Evolutionary conservation across 2,113 vertebrate genomes (phyloP).

Genomic region (Antennarius striatus): DNA sequence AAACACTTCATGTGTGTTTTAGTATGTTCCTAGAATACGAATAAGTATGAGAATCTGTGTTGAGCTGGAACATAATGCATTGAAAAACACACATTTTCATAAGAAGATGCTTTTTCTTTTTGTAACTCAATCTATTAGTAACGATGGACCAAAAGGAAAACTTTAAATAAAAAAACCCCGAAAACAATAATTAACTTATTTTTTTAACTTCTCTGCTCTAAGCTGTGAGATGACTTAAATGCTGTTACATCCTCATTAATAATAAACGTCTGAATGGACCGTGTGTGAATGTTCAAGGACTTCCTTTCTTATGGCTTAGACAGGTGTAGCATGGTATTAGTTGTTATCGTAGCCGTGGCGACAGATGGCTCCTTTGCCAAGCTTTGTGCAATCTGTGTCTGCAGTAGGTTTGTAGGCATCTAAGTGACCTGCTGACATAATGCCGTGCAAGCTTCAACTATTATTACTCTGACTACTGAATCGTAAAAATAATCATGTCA

Average conservation of each 20-base stretch:
- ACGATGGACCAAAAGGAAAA: not conserved
- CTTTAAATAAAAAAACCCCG: not conserved
- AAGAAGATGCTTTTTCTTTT: not conserved
- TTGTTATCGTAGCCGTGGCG: conserved; percentile 34
- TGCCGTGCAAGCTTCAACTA: not conserved
- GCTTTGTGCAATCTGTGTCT: conserved; percentile 47
- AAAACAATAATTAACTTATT: not conserved
- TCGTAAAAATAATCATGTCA: no score
- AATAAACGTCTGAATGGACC: conserved; percentile 1
- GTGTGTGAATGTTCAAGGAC: conserved; percentile 22
- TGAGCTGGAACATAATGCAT: no score
- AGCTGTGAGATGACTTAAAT: not conserved
- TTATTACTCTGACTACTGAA: not conserved
- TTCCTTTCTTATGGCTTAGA: conserved; percentile 43
- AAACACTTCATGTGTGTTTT: not conserved
- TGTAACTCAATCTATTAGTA: not conserved
- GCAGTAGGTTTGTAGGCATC: conserved; percentile 54
- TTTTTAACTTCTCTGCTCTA: not conserved
- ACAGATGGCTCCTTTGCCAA: conserved; percentile 65
- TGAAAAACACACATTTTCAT: no score
- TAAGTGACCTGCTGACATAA: conserved; percentile 38
- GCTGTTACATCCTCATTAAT: not conserved
- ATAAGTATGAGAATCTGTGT: no score
- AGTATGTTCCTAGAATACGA: not conserved
- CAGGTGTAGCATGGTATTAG: conserved; percentile 53